Evolutionary conservation across 2,888 invertebrate species (phyloP).

Genomic region (Girardia tigrina): DNA sequence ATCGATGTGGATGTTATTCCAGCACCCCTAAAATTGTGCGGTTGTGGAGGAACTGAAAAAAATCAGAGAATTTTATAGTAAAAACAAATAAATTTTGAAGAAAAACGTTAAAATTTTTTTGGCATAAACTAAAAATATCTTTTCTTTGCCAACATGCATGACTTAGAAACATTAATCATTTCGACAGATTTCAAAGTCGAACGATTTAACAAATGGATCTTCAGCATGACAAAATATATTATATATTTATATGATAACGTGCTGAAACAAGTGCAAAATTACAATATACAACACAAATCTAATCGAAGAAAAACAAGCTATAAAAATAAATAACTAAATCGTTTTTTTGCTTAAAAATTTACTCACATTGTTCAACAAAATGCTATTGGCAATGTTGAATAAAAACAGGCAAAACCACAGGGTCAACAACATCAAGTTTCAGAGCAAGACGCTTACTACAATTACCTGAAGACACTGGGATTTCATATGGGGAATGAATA

Average conservation of each 20-base stretch:
- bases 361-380: conserved; percentile 17
- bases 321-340: conserved; percentile 4
- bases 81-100: not conserved
- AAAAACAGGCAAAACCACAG: conserved; percentile 23
- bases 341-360: not conserved
- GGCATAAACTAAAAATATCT: not conserved
- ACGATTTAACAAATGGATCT: no score
- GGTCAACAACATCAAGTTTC: conserved; percentile 18
- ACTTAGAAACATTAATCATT: not conserved
- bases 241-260: no score
- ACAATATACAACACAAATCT: not conserved
- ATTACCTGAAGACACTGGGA: conserved; percentile 20
- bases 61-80: not conserved
- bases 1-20: conserved; percentile 30
- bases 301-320: not conserved
- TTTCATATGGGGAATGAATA: not conserved
- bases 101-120: not conserved
- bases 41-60: conserved; percentile 34
- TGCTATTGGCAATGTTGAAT: conserved; percentile 23
- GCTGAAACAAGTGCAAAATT: not conserved
- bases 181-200: no score
- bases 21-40: conserved; percentile 33
- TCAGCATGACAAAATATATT: no score
- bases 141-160: not conserved
- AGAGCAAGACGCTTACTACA: conserved; percentile 17